These are phyloP conservation scores for Drosophila nebulosa DNA, from an alignment of 1,140 invertebrate genomes.

Conservation along the genomic window DNA sequence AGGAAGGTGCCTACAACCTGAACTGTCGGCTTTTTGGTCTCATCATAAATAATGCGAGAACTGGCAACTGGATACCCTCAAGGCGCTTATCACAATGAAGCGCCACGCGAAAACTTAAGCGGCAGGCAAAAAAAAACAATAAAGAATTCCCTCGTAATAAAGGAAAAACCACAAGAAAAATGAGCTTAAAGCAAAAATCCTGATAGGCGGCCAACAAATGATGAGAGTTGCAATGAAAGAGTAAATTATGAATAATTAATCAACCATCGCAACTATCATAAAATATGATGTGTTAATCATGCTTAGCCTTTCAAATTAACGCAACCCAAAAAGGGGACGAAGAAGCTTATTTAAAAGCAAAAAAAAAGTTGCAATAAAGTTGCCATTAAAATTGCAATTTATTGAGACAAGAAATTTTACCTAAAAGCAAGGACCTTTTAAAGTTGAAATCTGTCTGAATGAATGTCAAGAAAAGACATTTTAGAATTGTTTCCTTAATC, in stretches of 20 bases:
- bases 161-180: conserved; percentile 9
- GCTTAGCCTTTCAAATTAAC: neutral
- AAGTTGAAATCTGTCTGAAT: too few species aligned
- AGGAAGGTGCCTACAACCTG: conserved; percentile 3
- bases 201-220: neutral
- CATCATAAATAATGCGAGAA: conserved; percentile 64
- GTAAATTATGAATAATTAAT: neutral
- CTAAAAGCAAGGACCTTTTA: too few species aligned
- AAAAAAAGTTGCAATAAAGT: neutral
- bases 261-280: neutral
- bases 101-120: conserved; percentile 21
- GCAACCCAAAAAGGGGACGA: neutral
- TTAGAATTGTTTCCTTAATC: too few species aligned
- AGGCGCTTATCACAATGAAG: conserved; percentile 35
- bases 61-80: conserved; percentile 29
- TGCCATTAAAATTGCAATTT: too few species aligned
- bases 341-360: neutral
- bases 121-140: neutral
- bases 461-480: too few species aligned
- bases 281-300: neutral
- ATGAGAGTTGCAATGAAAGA: neutral
- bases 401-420: too few species aligned
- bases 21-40: conserved; percentile 13
- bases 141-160: conserved; percentile 2
- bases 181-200: neutral